Evolutionary conservation across 2,888 invertebrate genomes (phyloP).

Genomic region (Aleiodes leptofemur): DNA sequence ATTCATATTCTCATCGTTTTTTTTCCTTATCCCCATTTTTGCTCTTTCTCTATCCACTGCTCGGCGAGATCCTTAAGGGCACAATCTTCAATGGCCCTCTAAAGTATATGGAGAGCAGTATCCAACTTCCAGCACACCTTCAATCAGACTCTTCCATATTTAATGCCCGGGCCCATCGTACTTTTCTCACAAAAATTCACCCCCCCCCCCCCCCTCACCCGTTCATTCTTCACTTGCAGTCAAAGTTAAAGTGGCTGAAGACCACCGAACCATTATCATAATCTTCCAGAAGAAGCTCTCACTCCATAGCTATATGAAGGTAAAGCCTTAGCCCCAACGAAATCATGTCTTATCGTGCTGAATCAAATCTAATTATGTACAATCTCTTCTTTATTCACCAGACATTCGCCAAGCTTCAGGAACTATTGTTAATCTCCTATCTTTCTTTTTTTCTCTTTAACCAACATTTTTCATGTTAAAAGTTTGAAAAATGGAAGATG

Average conservation of each 20-base stretch:
- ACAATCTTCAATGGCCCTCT: constrained; percentile 8
- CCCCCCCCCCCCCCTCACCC: constrained; percentile 9
- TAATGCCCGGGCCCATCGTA: constrained; percentile 59
- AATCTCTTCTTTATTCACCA: neutral
- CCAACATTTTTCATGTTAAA: no score
- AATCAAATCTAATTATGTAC: constrained; percentile 21
- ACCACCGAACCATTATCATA: constrained; percentile 64
- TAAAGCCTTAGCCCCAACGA: constrained; percentile 46
- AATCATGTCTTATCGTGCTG: constrained; percentile 9
- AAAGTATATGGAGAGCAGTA: constrained; percentile 14
- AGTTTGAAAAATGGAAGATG: no score
- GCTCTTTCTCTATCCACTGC: neutral
- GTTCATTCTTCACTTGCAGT: constrained; percentile 27
- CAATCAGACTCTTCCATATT: constrained; percentile 68
- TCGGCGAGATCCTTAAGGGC: neutral
- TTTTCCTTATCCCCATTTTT: constrained; percentile 12
- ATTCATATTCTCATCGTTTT: constrained; percentile 47
- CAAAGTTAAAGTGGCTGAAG: constrained; percentile 65
- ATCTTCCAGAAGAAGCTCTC: constrained; percentile 60
- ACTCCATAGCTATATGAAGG: constrained; percentile 29
- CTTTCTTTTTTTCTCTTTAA: no score
- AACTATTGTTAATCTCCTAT: no score
- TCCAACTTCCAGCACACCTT: constrained; percentile 50
- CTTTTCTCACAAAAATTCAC: constrained; percentile 61
- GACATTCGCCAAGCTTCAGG: no score